Conservation (phyloP, 2,797 vertebrate genomes). For the Sphenodon punctatus region DNA sequence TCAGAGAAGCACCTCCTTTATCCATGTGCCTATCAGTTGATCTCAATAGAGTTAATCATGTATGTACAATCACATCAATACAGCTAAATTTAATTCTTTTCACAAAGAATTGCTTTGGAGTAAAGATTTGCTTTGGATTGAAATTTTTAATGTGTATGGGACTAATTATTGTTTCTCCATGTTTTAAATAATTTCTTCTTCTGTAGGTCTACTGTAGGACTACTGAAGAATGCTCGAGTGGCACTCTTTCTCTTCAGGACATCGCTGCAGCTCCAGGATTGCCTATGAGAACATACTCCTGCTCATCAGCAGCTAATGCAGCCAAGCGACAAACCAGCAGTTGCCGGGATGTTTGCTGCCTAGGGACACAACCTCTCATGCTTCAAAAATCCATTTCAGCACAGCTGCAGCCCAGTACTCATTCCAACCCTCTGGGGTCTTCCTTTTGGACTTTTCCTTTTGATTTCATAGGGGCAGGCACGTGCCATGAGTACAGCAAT, state of each 20-base stretch:
- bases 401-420: background rate
- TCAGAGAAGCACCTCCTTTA: background rate
- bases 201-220: constrained; percentile 54
- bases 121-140: background rate
- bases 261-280: background rate
- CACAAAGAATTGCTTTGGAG: background rate
- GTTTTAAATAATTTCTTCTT: background rate
- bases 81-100: background rate
- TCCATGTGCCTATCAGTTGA: background rate
- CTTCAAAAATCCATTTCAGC: background rate
- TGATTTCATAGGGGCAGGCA: background rate
- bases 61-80: background rate
- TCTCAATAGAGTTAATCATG: background rate
- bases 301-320: background rate
- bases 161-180: background rate
- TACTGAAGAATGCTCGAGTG: constrained; percentile 13
- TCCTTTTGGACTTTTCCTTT: background rate
- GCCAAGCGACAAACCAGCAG: background rate
- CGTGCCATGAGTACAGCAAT: background rate
- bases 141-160: background rate
- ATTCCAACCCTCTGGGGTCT: background rate
- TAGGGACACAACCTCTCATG: background rate
- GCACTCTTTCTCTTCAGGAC: background rate
- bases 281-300: background rate
- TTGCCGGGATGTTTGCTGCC: background rate